phyloP scores from a whole-genome alignment of 2,113 vertebrate genomes.

The Thryonomys swinderianus region DNA sequence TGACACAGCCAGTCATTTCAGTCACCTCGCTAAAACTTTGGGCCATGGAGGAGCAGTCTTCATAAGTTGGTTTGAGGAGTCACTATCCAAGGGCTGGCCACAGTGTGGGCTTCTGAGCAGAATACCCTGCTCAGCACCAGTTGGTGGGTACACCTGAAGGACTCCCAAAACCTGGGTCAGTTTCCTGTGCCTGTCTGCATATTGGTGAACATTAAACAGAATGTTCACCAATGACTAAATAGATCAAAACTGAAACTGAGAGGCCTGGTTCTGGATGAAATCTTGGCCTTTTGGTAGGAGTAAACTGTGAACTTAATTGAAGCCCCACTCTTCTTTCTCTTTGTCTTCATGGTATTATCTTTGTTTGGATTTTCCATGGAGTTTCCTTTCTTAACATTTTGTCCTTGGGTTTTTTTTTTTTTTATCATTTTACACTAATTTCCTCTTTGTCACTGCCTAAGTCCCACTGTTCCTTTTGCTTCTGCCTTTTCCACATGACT shows the following conservation, averaged over 20 bases:
- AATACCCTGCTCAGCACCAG: background rate
- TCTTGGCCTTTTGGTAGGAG: conserved; percentile 39
- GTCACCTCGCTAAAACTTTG: background rate
- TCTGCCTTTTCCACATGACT: conserved; percentile 50
- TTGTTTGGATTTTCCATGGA: conserved; percentile 76
- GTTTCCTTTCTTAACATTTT: conserved; percentile 71
- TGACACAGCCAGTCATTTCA: background rate
- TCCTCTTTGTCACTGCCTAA: conserved; percentile 66
- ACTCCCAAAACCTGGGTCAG: background rate
- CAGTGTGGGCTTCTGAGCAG: background rate
- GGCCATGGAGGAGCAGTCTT: background rate
- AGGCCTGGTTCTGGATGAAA: conserved; percentile 21
- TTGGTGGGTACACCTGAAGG: background rate
- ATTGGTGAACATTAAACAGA: background rate
- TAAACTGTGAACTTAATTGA: background rate
- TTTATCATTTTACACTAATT: conserved; percentile 54
- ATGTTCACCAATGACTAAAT: background rate
- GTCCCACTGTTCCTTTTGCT: background rate
- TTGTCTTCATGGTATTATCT: background rate
- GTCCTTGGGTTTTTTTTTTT: conserved; percentile 59
- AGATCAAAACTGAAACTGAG: conserved; percentile 23
- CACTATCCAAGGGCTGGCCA: background rate
- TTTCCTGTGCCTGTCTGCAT: background rate
- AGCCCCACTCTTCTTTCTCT: conserved; percentile 42
- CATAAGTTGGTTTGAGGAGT: background rate